Evolutionary conservation across 2,113 vertebrate species (phyloP).

Genomic region (Phrynosoma blainvillii): DNA sequence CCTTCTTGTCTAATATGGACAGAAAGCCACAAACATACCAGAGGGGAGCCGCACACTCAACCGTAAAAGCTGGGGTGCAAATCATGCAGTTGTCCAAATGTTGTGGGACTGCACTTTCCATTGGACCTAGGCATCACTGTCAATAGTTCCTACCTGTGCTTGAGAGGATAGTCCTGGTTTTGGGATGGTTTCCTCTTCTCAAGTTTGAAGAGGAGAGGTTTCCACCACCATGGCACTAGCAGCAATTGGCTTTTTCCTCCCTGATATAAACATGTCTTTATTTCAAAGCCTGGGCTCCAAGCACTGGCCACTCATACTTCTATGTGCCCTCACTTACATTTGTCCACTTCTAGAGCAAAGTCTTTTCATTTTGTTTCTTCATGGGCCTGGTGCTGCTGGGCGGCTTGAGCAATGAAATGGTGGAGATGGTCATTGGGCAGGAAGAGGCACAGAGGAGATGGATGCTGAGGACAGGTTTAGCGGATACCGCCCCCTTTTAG

Average conservation of each 20-base stretch:
- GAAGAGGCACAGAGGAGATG: slow-evolving; percentile 19
- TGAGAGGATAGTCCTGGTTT: too few relatives aligned
- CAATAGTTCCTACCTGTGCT: too few relatives aligned
- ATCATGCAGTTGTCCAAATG: too few relatives aligned
- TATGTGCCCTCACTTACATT: background rate
- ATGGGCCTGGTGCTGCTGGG: background rate
- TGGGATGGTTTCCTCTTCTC: too few relatives aligned
- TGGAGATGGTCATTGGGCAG: background rate
- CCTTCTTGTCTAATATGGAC: too few relatives aligned
- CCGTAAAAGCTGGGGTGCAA: too few relatives aligned
- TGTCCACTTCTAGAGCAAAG: background rate
- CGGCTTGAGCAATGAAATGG: background rate
- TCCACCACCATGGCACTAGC: background rate
- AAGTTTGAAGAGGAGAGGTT: background rate
- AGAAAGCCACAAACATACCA: too few relatives aligned
- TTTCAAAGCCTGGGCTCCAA: background rate
- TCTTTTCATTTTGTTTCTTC: background rate
- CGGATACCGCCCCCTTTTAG: slow-evolving; percentile 93
- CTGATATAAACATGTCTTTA: accelerated
- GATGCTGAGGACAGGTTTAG: slow-evolving; percentile 70
- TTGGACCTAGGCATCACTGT: too few relatives aligned
- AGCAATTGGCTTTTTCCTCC: background rate
- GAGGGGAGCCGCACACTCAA: background rate
- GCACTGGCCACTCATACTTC: too few relatives aligned
- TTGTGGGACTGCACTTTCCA: too few relatives aligned